Conservation (phyloP, 2,113 vertebrate genomes). For the Pomatorhinus ruficollis region DNA sequence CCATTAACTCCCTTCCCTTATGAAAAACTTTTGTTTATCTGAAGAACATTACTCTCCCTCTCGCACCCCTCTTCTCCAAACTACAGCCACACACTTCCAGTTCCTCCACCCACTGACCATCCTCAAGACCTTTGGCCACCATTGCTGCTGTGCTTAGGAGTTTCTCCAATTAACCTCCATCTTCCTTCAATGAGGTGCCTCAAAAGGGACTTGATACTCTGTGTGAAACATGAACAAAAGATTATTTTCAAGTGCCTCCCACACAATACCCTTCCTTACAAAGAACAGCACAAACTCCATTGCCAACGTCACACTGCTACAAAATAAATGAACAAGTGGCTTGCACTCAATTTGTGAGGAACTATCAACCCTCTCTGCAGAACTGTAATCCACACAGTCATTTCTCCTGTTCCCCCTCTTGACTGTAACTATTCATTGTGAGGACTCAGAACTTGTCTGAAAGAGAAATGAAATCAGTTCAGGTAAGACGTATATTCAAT, state of each 20-base stretch:
- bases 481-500: neutral
- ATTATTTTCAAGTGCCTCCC: neutral
- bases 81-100: neutral
- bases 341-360: neutral
- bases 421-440: neutral
- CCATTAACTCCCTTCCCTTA: neutral
- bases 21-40: neutral
- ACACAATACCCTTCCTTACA: neutral
- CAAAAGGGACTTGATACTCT: neutral
- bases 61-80: neutral
- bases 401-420: neutral
- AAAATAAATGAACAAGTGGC: neutral
- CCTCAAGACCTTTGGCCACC: neutral
- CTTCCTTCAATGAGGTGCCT: neutral
- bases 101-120: neutral
- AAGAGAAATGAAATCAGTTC: slow-evolving; percentile 27
- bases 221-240: neutral
- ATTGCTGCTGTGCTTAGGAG: neutral
- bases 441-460: neutral
- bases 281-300: neutral
- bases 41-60: neutral
- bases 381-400: neutral
- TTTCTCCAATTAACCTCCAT: neutral
- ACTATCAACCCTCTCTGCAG: neutral
- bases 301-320: neutral